These are phyloP conservation scores for Nanorana parkeri DNA, from an alignment of 2,113 vertebrate species.

Conservation along the genomic window DNA sequence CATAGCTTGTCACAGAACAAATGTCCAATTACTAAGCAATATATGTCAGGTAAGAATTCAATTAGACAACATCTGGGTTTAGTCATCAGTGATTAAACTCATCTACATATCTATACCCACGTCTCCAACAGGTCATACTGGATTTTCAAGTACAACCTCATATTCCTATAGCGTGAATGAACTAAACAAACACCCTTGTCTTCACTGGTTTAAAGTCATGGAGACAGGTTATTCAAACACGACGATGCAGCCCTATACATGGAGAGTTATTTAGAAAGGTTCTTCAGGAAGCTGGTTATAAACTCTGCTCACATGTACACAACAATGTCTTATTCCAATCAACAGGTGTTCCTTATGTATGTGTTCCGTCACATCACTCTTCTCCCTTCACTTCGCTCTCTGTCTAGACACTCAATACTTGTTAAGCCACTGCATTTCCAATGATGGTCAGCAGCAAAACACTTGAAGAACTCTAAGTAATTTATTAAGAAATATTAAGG, in stretches of 20 bases:
- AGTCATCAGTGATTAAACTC: constrained; percentile 10
- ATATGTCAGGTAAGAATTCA: neutral
- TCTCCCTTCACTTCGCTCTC: neutral
- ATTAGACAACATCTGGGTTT: constrained; percentile 2
- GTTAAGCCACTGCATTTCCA: too few relatives aligned
- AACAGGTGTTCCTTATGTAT: neutral
- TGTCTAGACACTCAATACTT: too few relatives aligned
- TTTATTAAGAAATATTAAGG: too few relatives aligned
- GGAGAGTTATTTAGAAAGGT: neutral
- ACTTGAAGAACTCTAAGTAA: too few relatives aligned
- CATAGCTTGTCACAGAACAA: too few relatives aligned
- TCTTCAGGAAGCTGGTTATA: neutral
- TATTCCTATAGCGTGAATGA: neutral
- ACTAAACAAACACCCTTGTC: neutral
- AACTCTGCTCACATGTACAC: neutral
- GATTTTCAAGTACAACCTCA: constrained; percentile 49
- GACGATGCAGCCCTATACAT: neutral
- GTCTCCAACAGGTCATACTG: constrained; percentile 48
- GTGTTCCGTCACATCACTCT: neutral
- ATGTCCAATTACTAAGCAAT: neutral
- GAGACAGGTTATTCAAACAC: constrained; percentile 18
- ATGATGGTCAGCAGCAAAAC: too few relatives aligned
- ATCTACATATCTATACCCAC: constrained; percentile 12
- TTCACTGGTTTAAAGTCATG: neutral
- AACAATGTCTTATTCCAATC: neutral